Base-by-base conservation (phyloP, 2,797 vertebrate species). In the Hyperoplus immaculatus region DNA sequence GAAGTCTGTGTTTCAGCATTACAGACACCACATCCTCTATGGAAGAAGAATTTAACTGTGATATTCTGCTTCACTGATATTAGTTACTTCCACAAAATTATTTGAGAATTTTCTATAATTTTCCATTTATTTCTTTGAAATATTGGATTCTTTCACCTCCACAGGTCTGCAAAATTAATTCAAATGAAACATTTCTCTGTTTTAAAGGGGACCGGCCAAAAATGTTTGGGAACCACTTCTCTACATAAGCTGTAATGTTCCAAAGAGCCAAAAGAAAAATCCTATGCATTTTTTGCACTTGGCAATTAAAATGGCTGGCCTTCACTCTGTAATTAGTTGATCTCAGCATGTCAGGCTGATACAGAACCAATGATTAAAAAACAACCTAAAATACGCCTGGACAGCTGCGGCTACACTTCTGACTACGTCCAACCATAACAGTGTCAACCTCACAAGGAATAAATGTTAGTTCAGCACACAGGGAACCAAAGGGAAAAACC, bases 341-440 rank as follows among this genome's bases (percentile, higher is more conserved):
- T 81, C 74, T 71, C 65, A 66, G 75, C 55, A 71, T 81, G 80
- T 81, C 75, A 74, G 8, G 1, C 21, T 54, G 59, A 76, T 67
- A 73, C 68, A 82, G 55, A 77, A 54, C 29, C 70, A 69, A 75
- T 80, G 80, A 88, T 87, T 84, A 57, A 82, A 82, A 81, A 87
- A 69, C 12, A 76, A 75, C 59, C 57, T 80, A 58, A 85, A 88
- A 87, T 77, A 82, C 3, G 8, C 53, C 80, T 39, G 65, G 79
- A 88, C 88, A 91, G 76, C 85, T 80, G 81, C 55, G 67, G 83
- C 75, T 82, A 65, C 75, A 87, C 78, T 41, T 79, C 70, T 83
- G 74, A 89, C 76, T 69, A 80, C 11, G 50, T 90, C 87, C 88
- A 90, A 91, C 72, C 77, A 86, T 74, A 90, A 89, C 87, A 89